phyloP scores from a whole-genome alignment of 2,797 vertebrate species.

The Mus spretus region DNA sequence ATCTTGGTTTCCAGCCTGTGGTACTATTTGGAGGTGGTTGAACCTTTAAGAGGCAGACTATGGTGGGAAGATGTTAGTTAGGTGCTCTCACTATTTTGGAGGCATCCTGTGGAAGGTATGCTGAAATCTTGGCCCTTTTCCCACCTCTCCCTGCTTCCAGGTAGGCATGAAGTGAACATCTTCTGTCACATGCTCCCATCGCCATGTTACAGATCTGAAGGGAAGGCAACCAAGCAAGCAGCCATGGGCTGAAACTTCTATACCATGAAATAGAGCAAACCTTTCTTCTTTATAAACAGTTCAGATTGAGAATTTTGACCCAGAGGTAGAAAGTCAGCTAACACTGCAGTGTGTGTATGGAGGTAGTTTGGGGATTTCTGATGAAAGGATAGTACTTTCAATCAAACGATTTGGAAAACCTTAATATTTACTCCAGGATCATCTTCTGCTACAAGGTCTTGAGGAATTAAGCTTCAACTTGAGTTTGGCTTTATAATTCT shows the following conservation, averaged over 20 bases:
- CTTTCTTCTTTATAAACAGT: not conserved
- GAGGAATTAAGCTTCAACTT: not conserved
- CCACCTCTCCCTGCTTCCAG: not conserved
- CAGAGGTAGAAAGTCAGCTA: not conserved
- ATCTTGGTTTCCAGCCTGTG: not conserved
- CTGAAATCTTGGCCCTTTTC: not conserved
- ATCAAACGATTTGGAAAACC: not conserved
- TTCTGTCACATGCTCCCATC: not conserved
- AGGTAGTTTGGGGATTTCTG: not conserved
- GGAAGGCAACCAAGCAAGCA: not conserved
- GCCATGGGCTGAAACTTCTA: no score
- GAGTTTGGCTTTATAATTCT: not conserved
- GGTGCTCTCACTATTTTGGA: not conserved
- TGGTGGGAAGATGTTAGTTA: not conserved
- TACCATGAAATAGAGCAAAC: not conserved
- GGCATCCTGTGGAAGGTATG: not conserved
- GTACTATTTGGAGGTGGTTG: not conserved
- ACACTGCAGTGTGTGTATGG: not conserved
- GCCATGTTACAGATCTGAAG: not conserved
- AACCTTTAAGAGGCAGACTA: not conserved
- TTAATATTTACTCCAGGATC: not conserved
- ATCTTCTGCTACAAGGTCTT: not conserved
- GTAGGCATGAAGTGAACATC: not conserved
- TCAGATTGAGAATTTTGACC: not conserved
- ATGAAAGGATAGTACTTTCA: not conserved